Evolutionary conservation across 2,888 invertebrate species (phyloP).

Genomic region (Andrena fulva): DNA sequence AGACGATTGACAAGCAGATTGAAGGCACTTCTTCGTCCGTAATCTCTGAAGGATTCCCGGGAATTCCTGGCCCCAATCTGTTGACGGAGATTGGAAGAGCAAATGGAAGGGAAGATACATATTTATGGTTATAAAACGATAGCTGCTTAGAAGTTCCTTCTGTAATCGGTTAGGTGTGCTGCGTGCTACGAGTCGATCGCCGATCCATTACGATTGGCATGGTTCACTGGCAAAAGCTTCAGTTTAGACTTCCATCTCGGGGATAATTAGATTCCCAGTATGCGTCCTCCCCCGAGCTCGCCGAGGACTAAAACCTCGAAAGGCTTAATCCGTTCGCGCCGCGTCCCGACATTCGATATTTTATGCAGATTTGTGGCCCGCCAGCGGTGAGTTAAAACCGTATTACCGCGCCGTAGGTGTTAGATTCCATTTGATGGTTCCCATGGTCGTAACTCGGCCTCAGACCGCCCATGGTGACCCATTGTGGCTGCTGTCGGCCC

Average conservation of each 20-base stretch:
- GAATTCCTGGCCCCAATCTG: background rate
- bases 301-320: constrained; percentile 7
- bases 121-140: background rate
- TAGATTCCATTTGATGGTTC: constrained; percentile 72
- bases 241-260: background rate
- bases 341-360: constrained; percentile 60
- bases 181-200: background rate
- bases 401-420: constrained; percentile 67
- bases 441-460: constrained; percentile 60
- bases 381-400: constrained; percentile 54
- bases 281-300: background rate
- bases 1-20: constrained; percentile 51
- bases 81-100: background rate
- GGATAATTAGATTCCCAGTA: background rate
- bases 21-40: constrained; percentile 9
- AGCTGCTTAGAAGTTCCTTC: background rate
- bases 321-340: constrained; percentile 40
- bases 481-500: constrained; percentile 57
- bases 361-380: constrained; percentile 53
- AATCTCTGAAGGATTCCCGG: background rate
- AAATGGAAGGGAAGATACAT: background rate
- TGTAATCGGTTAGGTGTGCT: background rate
- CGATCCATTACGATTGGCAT: background rate
- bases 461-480: constrained; percentile 70
- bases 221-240: background rate